Evolutionary conservation across 2,888 invertebrate species (phyloP).

Genomic region (Calameuta idolon): DNA sequence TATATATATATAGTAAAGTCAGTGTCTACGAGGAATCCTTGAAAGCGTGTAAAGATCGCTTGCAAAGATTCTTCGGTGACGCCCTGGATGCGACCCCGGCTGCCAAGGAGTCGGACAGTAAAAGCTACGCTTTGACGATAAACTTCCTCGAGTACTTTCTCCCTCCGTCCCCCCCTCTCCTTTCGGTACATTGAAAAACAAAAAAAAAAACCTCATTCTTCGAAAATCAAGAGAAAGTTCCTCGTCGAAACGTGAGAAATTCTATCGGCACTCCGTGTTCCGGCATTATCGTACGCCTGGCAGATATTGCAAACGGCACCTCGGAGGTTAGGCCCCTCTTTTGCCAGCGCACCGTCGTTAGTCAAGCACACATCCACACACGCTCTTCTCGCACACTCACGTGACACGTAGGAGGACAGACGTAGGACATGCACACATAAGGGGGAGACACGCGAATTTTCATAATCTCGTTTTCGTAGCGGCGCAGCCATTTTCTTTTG

Average conservation of each 20-base stretch:
- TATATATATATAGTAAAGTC: conserved; percentile 27
- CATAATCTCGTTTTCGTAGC: background rate
- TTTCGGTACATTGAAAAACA: background rate
- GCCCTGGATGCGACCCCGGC: background rate
- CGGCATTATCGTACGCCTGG: conserved; percentile 8
- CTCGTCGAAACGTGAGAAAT: background rate
- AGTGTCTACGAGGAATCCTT: conserved; percentile 14
- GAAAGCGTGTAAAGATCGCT: background rate
- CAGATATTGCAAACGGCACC: conserved; percentile 33
- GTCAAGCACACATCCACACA: conserved; percentile 14
- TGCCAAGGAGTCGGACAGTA: background rate
- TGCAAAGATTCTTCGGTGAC: background rate
- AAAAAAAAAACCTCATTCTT: background rate
- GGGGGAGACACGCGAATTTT: background rate
- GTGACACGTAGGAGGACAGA: background rate
- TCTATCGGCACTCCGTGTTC: background rate
- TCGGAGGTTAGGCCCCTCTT: conserved; percentile 37
- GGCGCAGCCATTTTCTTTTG: background rate
- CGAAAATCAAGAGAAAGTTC: background rate
- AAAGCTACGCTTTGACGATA: background rate
- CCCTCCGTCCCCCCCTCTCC: too few relatives aligned
- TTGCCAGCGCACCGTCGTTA: conserved; percentile 24
- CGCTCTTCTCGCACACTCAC: background rate
- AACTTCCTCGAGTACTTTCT: background rate
- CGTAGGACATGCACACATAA: background rate